These are phyloP conservation scores for Diachasma alloeum DNA, from an alignment of 1,140 invertebrate species.

Conservation along the genomic window DNA sequence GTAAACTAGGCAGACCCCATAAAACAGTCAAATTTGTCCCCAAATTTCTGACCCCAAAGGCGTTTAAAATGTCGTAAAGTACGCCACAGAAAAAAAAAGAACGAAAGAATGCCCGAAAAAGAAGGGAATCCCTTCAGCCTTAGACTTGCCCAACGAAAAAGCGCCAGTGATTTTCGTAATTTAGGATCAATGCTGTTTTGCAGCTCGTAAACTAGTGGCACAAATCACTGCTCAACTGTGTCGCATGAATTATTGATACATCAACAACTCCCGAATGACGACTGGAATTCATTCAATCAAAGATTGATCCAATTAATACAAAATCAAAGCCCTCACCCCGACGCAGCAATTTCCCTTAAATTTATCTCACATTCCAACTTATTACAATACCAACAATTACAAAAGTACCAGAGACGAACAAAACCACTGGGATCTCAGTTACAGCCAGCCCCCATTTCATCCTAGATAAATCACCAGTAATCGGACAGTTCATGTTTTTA, in stretches of 20 bases:
- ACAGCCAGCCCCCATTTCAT: constrained; percentile 1
- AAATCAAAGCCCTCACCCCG: no score
- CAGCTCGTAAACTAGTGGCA: constrained; percentile 27
- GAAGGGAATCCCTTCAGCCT: not conserved
- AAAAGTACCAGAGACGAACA: constrained; percentile 6
- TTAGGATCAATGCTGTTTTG: constrained; percentile 10
- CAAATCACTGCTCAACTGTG: not conserved
- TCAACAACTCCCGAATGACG: not conserved
- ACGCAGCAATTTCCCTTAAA: not conserved
- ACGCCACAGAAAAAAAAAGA: not conserved
- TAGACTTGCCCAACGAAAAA: not conserved
- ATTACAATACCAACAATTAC: constrained; percentile 16
- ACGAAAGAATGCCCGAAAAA: not conserved
- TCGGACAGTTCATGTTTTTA: constrained; percentile 16
- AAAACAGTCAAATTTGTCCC: constrained; percentile 49
- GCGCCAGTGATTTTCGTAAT: constrained; percentile 4
- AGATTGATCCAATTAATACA: no score
- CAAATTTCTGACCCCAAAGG: constrained; percentile 33
- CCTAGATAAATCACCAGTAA: constrained; percentile 24
- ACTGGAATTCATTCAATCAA: not conserved
- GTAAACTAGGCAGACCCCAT: constrained; percentile 33
- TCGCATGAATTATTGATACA: not conserved
- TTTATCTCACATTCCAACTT: constrained; percentile 3
- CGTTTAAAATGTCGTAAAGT: constrained; percentile 46
- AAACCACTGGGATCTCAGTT: constrained; percentile 21